These are phyloP conservation scores for Aricia artaxerxes DNA, from an alignment of 2,888 invertebrate species.

Conservation along the genomic window DNA sequence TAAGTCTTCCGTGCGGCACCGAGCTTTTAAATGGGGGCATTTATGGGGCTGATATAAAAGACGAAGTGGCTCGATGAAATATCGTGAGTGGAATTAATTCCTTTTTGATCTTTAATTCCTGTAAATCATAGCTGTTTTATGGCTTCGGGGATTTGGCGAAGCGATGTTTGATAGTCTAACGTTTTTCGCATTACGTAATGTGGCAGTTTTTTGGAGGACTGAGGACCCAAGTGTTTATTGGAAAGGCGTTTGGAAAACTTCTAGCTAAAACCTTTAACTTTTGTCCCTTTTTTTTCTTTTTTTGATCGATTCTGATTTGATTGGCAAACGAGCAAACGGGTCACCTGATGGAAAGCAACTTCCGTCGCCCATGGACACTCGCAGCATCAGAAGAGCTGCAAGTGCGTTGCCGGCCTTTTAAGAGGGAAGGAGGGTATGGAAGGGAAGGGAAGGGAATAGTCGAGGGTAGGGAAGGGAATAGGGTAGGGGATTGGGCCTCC, in stretches of 20 bases:
- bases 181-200: background rate
- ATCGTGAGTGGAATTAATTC: slow-evolving; percentile 44
- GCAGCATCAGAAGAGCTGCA: too few species aligned
- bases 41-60: slow-evolving; percentile 65
- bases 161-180: background rate
- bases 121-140: slow-evolving; percentile 34
- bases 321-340: too few species aligned
- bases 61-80: slow-evolving; percentile 54
- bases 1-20: slow-evolving; percentile 59
- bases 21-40: slow-evolving; percentile 71
- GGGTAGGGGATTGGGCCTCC: too few species aligned
- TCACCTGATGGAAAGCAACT: too few species aligned
- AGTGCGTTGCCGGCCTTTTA: too few species aligned
- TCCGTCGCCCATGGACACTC: too few species aligned
- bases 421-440: too few species aligned
- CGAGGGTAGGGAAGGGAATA: too few species aligned
- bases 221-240: background rate
- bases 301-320: too few species aligned
- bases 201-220: background rate
- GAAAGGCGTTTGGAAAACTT: background rate
- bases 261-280: background rate
- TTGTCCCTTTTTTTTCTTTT: background rate
- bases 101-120: slow-evolving; percentile 39
- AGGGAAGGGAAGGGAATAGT: too few species aligned
- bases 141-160: background rate